Evolutionary conservation across 1,140 invertebrate genomes (phyloP).

Genomic region (Scylla paramamosain): DNA sequence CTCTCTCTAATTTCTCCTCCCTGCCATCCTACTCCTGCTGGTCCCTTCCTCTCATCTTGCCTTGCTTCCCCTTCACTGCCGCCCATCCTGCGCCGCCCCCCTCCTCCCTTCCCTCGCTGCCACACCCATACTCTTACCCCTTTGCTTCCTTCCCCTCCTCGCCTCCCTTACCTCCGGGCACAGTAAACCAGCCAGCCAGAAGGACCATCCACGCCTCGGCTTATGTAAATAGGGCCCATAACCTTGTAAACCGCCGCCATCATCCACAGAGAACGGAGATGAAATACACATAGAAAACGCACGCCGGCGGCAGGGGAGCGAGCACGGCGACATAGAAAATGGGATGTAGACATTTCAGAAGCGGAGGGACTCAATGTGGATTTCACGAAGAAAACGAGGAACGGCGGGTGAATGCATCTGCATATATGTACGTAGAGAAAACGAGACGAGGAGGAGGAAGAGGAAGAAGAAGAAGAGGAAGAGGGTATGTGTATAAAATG

Average conservation of each 20-base stretch:
- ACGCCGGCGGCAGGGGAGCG: background rate
- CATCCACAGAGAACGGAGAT: background rate
- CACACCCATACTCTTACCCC: background rate
- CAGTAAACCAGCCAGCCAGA: no score
- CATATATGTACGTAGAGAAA: background rate
- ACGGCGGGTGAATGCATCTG: background rate
- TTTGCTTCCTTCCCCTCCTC: background rate
- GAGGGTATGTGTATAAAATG: background rate
- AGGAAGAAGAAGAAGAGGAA: background rate
- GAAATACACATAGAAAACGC: constrained; percentile 11
- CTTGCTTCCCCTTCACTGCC: background rate
- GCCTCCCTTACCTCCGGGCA: background rate
- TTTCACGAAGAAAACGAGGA: background rate
- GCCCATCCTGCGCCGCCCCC: background rate
- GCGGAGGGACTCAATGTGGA: no score
- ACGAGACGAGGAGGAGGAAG: background rate
- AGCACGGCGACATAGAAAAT: background rate
- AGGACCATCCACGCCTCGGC: background rate
- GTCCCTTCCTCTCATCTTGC: background rate
- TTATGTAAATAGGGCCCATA: background rate
- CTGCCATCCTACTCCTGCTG: background rate
- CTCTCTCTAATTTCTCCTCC: background rate
- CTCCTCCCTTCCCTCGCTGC: background rate
- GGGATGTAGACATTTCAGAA: background rate
- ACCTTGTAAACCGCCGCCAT: constrained; percentile 10